These are phyloP conservation scores for Pandion haliaetus DNA, from an alignment of 2,113 vertebrate genomes.

Conservation along the genomic window DNA sequence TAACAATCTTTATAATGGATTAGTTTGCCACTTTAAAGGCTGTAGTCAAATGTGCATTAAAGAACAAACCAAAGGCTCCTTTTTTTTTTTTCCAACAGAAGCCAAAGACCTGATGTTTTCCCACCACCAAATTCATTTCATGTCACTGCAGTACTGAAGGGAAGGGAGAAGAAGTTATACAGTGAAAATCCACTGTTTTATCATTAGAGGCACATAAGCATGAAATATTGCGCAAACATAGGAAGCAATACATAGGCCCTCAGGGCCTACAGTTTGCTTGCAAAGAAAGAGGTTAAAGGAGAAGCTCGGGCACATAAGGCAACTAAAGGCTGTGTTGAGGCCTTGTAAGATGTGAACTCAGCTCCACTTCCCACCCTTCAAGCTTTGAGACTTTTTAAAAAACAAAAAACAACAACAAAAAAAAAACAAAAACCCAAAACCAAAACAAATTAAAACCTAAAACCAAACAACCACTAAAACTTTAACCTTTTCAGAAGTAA, in stretches of 20 bases:
- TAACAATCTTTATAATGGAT: neutral
- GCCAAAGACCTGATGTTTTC: neutral
- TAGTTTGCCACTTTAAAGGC: neutral
- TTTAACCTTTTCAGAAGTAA: conserved; percentile 30
- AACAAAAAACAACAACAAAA: too few relatives aligned
- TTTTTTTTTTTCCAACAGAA: neutral
- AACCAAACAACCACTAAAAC: too few relatives aligned
- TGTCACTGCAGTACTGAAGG: neutral
- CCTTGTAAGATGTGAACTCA: neutral
- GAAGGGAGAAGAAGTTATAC: neutral
- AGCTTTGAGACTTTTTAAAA: neutral
- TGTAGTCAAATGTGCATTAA: neutral
- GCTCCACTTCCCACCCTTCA: neutral
- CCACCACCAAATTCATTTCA: neutral
- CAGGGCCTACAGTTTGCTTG: neutral
- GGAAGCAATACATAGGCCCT: neutral
- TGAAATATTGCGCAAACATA: neutral
- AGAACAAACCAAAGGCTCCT: neutral
- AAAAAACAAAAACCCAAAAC: too few relatives aligned
- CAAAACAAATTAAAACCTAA: neutral
- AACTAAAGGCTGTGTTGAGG: neutral
- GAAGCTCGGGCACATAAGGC: neutral
- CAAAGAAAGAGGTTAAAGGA: neutral
- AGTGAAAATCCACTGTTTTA: neutral
- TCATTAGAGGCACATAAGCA: neutral